Evolutionary conservation across 2,888 invertebrate genomes (phyloP), one percentile per base, ranked within the genome.

Genomic region (Artemia sp.): DNA sequence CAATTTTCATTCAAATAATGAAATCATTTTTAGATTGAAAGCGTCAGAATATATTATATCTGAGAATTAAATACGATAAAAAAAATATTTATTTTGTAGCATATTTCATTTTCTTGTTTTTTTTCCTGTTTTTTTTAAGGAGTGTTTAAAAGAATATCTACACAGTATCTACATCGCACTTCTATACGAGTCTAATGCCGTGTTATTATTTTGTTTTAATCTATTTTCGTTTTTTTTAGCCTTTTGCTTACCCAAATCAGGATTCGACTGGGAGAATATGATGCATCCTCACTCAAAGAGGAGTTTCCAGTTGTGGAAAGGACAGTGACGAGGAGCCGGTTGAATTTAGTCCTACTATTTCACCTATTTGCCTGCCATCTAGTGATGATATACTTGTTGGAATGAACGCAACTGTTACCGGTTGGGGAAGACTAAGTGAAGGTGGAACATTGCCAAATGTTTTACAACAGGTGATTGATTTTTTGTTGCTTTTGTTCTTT

Each of bases 381-480:
- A 85, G 86, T 51, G 90, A 92, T 76, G 92, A 92, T 78, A 81
- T 90, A 70, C 81, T 93, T 73, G 87, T 92, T 70, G 93, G 92
- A 6, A 90, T 90, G 78, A 92, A 91, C 77, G 93, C 90, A n/a
- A 93, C 92, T 0, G 78, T 78, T 12, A 85, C 85, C 5, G 85
- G 92, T 11, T 93, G 93, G 93, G 93, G 92, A 11, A 82, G 93
- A 71, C 81, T 93, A 51, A 90, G 89, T 71, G 92, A 93, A 79
- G 92, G 92, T 66, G 91, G 92, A 11, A 89, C 90, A 0, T 77
- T 92, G 73, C 92, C 92, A 0, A 89, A 90, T 0, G 85, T 91
- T 67, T 81, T 92, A 70, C 92, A 92, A 81, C 89, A 92, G 86
- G 91, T 90, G 77, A 77, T 78, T 77, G 24, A 53, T 51, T 51